Evolutionary conservation across 2,888 invertebrate genomes (phyloP), one percentile per base, ranked within the genome.

Genomic region (Amphiduros pacificus): DNA sequence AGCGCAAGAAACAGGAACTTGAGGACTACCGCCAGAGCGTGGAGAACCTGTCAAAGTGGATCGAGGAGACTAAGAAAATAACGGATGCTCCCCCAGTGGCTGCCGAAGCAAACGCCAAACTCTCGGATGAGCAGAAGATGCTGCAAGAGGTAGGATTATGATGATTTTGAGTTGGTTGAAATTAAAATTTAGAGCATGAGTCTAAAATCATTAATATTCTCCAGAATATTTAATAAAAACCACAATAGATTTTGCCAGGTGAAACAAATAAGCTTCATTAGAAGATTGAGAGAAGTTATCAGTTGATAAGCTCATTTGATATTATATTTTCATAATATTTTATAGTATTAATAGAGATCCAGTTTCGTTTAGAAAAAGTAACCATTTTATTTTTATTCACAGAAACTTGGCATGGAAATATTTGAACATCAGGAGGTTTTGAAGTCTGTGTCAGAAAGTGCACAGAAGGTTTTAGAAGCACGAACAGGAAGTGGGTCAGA

Each of bases 1-100:
- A 77, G 66, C 71, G 73, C 53, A 64, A 74, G 51, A 70, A 71
- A 49, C 62, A 68, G 62, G 76, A 77, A 55, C 73, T 75, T 72
- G 71, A 74, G 27, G 75, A 78, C 40, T 62, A 73, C 31, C 74
- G 75, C 61, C 61, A 61, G 11, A 75, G 70, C 54, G 71, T 74
- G 29, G 71, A 71, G 40, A 73, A 74, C 44, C 65, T 79, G 24
- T 74, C 76, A 66, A 66, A 74, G 55, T 78, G 76, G 78, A 74
- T 78, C 27, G 69, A 68, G 2, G 75, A 76, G 53, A 76, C 74
- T 6, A 75, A 73, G 63, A 68, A 71, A 57, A 58, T 74, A 53
- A 68, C 73, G 5, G 55, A 70, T 24, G 58, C 71, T 14, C 17
- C 54, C 2, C 44, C 61, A 6, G 32, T 31, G 28, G 40, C 31